Conservation (phyloP, 2,888 invertebrate species). For the Drosophila neotestacea region DNA sequence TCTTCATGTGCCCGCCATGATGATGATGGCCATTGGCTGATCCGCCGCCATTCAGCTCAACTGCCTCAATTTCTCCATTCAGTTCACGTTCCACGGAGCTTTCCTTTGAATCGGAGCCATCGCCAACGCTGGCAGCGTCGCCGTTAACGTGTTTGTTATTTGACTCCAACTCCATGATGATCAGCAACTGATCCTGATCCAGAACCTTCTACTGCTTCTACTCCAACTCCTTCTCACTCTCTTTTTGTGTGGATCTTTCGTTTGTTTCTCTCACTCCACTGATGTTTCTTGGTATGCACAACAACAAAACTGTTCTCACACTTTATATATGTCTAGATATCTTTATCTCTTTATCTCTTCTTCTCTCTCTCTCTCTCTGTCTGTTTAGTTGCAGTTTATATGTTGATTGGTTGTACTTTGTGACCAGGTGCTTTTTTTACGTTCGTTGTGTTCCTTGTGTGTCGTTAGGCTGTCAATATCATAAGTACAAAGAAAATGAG, state of each 20-base stretch:
- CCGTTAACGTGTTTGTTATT: conserved; percentile 69
- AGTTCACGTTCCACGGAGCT: conserved; percentile 84
- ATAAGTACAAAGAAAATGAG: conserved; percentile 6
- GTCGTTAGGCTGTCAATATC: conserved; percentile 16
- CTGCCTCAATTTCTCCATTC: conserved; percentile 82
- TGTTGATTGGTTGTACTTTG: conserved; percentile 62
- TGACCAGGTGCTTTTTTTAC: conserved; percentile 65
- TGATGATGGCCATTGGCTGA: conserved; percentile 53
- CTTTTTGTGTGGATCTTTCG: neutral
- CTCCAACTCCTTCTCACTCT: conserved; percentile 3
- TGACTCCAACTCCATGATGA: conserved; percentile 72
- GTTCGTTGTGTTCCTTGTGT: conserved; percentile 26
- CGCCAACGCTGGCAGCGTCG: conserved; percentile 17
- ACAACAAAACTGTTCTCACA: neutral
- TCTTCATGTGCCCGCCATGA: conserved; percentile 76
- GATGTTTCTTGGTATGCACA: conserved; percentile 29
- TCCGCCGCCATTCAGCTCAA: conserved; percentile 72
- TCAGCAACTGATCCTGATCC: neutral
- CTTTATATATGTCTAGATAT: conserved; percentile 2
- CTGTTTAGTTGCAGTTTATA: conserved; percentile 8
- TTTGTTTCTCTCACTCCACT: conserved; percentile 8
- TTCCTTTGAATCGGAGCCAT: conserved; percentile 80
- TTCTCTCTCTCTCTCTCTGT: neutral
- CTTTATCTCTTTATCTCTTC: too few relatives aligned
- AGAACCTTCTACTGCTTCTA: too few relatives aligned